Conservation (phyloP, 2,113 vertebrate species). For the Lagopus muta region DNA sequence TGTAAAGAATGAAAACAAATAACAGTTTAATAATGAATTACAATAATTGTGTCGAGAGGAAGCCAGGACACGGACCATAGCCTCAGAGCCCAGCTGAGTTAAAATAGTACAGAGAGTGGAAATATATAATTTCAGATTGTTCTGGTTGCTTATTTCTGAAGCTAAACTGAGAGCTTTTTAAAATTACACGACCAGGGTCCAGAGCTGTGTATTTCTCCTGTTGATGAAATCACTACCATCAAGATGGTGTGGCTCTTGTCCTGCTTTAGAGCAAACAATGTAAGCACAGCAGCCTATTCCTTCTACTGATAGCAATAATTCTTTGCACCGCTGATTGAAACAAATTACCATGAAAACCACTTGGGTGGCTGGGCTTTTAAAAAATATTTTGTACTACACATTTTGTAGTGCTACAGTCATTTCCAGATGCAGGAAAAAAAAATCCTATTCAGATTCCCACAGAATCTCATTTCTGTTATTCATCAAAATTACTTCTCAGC, state of each 20-base stretch:
- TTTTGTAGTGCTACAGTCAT: background rate
- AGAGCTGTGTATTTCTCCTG: slow-evolving; percentile 26
- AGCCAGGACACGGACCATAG: background rate
- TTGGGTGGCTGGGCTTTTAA: background rate
- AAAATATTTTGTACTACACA: slow-evolving; percentile 1
- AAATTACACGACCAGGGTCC: background rate
- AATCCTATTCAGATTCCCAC: background rate
- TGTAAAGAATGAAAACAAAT: slow-evolving; percentile 36
- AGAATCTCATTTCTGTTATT: background rate
- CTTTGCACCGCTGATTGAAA: slow-evolving; percentile 21
- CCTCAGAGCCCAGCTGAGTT: slow-evolving; percentile 20
- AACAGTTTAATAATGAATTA: slow-evolving; percentile 67
- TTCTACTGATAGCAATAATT: slow-evolving; percentile 39
- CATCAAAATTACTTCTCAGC: background rate
- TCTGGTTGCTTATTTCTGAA: slow-evolving; percentile 36
- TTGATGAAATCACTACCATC: slow-evolving; percentile 41
- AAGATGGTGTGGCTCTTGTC: slow-evolving; percentile 16
- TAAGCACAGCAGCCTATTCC: slow-evolving; percentile 16
- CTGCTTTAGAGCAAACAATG: slow-evolving; percentile 35
- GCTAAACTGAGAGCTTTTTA: slow-evolving; percentile 38
- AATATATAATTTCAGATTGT: slow-evolving; percentile 51
- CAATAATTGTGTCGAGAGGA: slow-evolving; percentile 5
- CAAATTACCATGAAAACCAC: background rate
- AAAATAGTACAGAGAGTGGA: background rate
- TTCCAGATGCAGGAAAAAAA: background rate